A percentile compares a stretch with the other conserved stretches of the same genome.
Conservation (phyloP, 2,888 invertebrate species). For the Erebia palarica region DNA sequence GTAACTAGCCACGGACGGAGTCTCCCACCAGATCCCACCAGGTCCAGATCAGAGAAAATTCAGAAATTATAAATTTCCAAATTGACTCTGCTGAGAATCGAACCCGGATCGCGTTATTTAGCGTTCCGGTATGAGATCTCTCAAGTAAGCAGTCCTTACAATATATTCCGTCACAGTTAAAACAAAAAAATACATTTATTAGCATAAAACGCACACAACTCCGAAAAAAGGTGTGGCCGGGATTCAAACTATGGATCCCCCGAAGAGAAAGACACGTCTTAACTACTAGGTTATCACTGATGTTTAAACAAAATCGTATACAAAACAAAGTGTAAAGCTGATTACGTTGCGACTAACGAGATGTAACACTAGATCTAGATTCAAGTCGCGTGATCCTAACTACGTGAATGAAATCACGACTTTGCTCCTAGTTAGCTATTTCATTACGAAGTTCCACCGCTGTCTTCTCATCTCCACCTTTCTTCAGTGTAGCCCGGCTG, state of each 20-base stretch:
- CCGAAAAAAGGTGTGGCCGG: too few relatives aligned
- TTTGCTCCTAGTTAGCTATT: slow-evolving; percentile 8
- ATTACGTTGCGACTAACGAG: slow-evolving; percentile 5
- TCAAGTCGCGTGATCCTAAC: slow-evolving; percentile 10
- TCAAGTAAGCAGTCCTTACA: too few relatives aligned
- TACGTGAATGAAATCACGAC: slow-evolving; percentile 6
- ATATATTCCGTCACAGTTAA: too few relatives aligned
- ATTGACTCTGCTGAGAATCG: background rate
- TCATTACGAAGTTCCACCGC: slow-evolving; percentile 12
- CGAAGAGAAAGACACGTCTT: too few relatives aligned
- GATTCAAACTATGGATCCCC: too few relatives aligned
- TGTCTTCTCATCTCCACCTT: background rate
- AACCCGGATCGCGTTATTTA: background rate
- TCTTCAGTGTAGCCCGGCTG: background rate
- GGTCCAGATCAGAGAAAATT: background rate
- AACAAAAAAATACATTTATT: too few relatives aligned
- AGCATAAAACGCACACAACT: too few relatives aligned
- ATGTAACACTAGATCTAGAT: slow-evolving; percentile 10
- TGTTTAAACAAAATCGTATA: background rate
- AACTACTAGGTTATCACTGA: too few relatives aligned
- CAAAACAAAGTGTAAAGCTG: slow-evolving; percentile 2
- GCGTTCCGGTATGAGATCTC: too few relatives aligned
- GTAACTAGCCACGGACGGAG: background rate
- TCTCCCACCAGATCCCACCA: background rate
- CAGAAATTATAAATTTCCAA: background rate